Evolutionary conservation across 2,888 invertebrate genomes (phyloP), one percentile per base, ranked within the genome.

Genomic region (Oscheius myriophilus): DNA sequence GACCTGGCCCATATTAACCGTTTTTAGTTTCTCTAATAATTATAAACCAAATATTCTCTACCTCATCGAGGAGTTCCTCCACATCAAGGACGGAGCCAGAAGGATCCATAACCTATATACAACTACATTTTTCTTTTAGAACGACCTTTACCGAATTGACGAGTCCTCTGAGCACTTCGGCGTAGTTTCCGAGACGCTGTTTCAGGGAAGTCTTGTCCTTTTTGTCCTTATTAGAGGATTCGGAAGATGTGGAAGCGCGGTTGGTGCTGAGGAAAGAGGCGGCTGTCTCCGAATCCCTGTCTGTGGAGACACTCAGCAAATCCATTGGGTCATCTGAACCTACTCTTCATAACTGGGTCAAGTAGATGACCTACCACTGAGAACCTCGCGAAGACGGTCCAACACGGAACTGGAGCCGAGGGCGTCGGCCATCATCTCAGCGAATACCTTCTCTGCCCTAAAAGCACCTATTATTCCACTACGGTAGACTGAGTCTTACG

Each of bases 11-110:
- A n/a, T n/a, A n/a, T n/a, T n/a, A n/a, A n/a, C n/a, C n/a, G n/a
- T n/a, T n/a, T n/a, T n/a, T n/a, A n/a, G n/a, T n/a, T n/a, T n/a
- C n/a, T n/a, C n/a, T n/a, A n/a, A n/a, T n/a, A n/a, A n/a, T n/a
- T 9, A 33, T 33, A 33, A 33, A 3, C 33, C 33, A 6, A 33
- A 3, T 33, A 33, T 33, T 33, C 33, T 9, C 33, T 11, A 46
- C 61, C 63, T 80, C 80, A 63, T 79, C 78, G 69, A 80, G 70
- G 62, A 76, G 59, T 51, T 79, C 79, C 25, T 79, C 76, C 69
- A 75, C 72, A 52, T 78, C 78, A 12, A 74, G 55, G 26, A 45
- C 25, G 2, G 66, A 23, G 9, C 55, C 21, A 18, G 43, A n/a
- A 21, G 69, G 57, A 62, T 70, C 70, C 70, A 70, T 70, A 61